Percentiles rank a stretch among this genome's conserved stretches.
phyloP scores from a whole-genome alignment of 2,113 vertebrate genomes.

The Peromyscus californicus region DNA sequence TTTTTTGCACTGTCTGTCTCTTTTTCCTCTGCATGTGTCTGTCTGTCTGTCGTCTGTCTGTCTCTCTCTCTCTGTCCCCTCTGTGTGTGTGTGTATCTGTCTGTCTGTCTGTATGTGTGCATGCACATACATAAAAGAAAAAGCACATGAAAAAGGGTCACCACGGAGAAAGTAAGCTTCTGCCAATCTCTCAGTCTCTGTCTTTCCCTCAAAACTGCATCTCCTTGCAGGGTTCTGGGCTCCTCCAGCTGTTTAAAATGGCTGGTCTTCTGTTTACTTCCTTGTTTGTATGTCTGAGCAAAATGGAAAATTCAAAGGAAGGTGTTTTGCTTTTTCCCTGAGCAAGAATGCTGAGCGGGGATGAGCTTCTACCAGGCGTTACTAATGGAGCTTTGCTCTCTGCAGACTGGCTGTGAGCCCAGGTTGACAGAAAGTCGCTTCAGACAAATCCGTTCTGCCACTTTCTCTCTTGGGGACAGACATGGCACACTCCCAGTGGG shows the following conservation, averaged over 20 bases:
- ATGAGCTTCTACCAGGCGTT: background rate
- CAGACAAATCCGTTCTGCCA: constrained; percentile 76
- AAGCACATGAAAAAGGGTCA: background rate
- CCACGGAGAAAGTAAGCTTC: background rate
- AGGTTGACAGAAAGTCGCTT: constrained; percentile 62
- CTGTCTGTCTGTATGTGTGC: background rate
- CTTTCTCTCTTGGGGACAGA: constrained; percentile 69
- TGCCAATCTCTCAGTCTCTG: background rate
- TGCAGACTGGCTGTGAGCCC: constrained; percentile 72
- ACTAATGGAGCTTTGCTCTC: constrained; percentile 63
- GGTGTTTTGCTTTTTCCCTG: constrained; percentile 41
- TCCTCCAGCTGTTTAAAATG: constrained; percentile 69
- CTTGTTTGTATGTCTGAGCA: constrained; percentile 50
- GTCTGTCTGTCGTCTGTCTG: background rate
- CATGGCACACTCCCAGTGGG: constrained; percentile 73
- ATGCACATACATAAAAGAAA: background rate
- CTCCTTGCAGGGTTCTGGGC: background rate
- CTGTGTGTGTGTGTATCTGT: too few species aligned
- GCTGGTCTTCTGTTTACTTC: constrained; percentile 59
- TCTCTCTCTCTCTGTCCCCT: too few species aligned
- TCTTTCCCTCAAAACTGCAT: constrained; percentile 6
- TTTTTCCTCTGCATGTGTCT: background rate
- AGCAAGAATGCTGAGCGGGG: constrained; percentile 42
- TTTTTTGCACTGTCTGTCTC: background rate
- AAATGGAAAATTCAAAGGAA: constrained; percentile 67